These are phyloP conservation scores for Strix occidentalis DNA, from an alignment of 2,797 vertebrate genomes.

Conservation along the genomic window DNA sequence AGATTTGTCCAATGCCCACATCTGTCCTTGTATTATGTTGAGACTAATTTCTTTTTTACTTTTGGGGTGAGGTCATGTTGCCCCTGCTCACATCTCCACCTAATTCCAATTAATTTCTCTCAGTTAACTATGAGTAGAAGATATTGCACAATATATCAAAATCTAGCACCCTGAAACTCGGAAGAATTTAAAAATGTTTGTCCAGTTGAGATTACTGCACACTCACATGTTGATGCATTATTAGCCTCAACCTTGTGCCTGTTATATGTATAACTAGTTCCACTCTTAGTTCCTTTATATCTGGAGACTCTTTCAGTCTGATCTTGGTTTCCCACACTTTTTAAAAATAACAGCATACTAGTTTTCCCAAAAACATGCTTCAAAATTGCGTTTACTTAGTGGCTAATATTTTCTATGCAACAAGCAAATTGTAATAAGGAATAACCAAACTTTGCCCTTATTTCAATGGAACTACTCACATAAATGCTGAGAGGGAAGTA, in stretches of 20 bases:
- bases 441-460: neutral
- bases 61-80: neutral
- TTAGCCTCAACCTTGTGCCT: neutral
- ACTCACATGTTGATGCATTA: neutral
- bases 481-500: neutral
- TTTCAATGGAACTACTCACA: neutral
- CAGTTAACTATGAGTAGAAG: neutral
- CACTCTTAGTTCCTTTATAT: neutral
- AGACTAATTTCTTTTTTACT: neutral
- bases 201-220: neutral
- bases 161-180: neutral
- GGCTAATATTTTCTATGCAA: neutral
- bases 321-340: neutral
- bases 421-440: neutral
- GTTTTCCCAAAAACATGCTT: neutral
- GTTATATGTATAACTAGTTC: neutral
- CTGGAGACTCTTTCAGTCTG: neutral
- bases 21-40: neutral
- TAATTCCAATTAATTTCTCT: neutral
- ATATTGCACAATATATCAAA: neutral
- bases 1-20: neutral
- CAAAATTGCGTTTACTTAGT: neutral
- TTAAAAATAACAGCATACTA: neutral
- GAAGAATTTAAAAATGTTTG: neutral
- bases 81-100: neutral